Evolutionary conservation across 1,140 invertebrate species (phyloP), one percentile per base, ranked within the genome.

Genomic region (Aphaenogaster rudis): DNA sequence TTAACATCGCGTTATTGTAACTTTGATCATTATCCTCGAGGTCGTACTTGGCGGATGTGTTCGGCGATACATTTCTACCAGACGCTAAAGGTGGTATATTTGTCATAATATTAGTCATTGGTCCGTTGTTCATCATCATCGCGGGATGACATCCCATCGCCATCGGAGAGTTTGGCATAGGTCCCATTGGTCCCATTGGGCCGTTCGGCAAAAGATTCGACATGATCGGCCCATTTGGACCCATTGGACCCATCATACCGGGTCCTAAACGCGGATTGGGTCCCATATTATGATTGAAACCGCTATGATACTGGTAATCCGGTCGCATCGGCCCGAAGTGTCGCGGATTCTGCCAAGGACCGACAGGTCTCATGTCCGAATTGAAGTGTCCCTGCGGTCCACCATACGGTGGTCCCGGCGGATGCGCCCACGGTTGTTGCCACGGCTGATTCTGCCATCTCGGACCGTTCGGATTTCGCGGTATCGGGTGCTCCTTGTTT

Each of bases 281-380:
- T 1, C 92, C 91, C 36, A 95, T 89, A 1, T 87, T 89, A 2
- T 94, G 92, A 82, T 94, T 95, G n/a, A 95, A 95, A 8, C 92
- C 92, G n/a, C 91, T 91, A 21, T 95, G 94, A 76, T 94, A 95
- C 11, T 94, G 94, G 61, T 92, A 95, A 33, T 95, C 95, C 1
- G 94, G 92, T 17, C 95, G 87, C 48, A 95, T 93, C 3, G 94
- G 94, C 0, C 88, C 92, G 33, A 95, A 95, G 39, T 94, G 92
- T 54, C 95, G 91, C 33, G 94, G 93, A 86, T 94, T 95, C 67
- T 95, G 95, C 95, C 95, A 95, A 0, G 94, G 94, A 0, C 94
- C 94, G 9, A 95, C 92, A 0, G 91, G 91, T 52, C 95, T 79
- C 48, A 92, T 94, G 8, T 95, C 95, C 0, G 92, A 80, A 77